Evolutionary conservation across 2,797 vertebrate genomes (phyloP).

Genomic region (Propithecus deckenii): DNA sequence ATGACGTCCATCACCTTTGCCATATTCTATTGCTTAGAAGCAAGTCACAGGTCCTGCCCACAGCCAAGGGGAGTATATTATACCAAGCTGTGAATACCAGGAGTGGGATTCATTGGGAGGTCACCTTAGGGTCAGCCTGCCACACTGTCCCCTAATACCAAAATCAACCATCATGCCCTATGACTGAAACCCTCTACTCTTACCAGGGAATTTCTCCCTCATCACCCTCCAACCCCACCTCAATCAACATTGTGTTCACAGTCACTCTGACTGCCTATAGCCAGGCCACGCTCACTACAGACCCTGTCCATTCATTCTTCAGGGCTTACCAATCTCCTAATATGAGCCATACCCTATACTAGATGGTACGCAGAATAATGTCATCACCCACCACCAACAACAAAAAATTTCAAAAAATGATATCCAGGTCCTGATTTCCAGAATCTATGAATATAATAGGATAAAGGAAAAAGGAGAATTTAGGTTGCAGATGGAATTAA

Average conservation of each 20-base stretch:
- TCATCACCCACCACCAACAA: background rate
- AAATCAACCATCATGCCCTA: background rate
- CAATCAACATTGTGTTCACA: background rate
- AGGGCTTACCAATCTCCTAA: background rate
- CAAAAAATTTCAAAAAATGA: background rate
- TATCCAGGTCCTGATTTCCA: background rate
- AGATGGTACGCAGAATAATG: background rate
- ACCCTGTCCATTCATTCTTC: background rate
- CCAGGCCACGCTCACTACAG: background rate
- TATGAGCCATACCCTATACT: background rate
- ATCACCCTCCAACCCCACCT: background rate
- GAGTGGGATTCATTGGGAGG: background rate
- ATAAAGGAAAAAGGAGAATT: background rate
- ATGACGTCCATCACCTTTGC: background rate
- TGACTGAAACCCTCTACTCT: background rate
- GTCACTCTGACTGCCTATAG: background rate
- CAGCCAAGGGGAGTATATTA: background rate
- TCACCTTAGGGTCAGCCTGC: background rate
- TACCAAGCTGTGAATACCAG: background rate
- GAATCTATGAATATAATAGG: background rate
- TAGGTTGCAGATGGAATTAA: background rate
- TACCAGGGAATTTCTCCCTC: background rate
- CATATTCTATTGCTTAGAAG: background rate
- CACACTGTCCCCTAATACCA: background rate
- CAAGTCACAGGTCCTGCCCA: background rate